Conservation (phyloP, 1,140 invertebrate genomes). For the Neocloeon triangulifer region DNA sequence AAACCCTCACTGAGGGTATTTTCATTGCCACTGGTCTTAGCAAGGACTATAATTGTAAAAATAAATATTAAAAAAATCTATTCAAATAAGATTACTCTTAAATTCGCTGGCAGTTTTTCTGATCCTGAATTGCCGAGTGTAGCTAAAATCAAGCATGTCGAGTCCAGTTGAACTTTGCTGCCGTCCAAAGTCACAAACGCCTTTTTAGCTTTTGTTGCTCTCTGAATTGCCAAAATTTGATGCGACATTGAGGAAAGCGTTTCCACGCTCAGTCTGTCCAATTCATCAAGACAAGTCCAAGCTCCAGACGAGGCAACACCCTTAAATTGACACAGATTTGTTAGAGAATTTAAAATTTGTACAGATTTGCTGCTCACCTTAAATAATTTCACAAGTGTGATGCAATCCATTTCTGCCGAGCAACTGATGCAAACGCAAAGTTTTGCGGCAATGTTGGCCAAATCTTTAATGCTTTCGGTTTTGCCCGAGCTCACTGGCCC, state of each 20-base stretch:
- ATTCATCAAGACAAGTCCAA: constrained; percentile 96
- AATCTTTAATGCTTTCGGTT: constrained; percentile 89
- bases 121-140: constrained; percentile 84
- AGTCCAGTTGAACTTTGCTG: constrained; percentile 63
- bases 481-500: constrained; percentile 91
- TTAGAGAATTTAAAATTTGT: constrained; percentile 1
- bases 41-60: constrained; percentile 33
- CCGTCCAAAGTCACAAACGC: constrained; percentile 69
- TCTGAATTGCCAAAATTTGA: constrained; percentile 53
- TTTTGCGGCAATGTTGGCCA: constrained; percentile 88
- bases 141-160: constrained; percentile 84
- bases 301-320: constrained; percentile 85
- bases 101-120: constrained; percentile 77
- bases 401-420: constrained; percentile 78
- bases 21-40: constrained; percentile 96
- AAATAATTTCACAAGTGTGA: constrained; percentile 88
- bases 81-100: constrained; percentile 36
- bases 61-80: constrained; percentile 1
- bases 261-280: constrained; percentile 63
- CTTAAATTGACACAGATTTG: constrained; percentile 19
- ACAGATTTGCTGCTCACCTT: constrained; percentile 34
- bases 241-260: constrained; percentile 84
- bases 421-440: constrained; percentile 96
- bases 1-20: constrained; percentile 89
- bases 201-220: constrained; percentile 52